phyloP scores from a whole-genome alignment of 92 coral and sea anemone species.

The Zoanthus sansibaricus region DNA sequence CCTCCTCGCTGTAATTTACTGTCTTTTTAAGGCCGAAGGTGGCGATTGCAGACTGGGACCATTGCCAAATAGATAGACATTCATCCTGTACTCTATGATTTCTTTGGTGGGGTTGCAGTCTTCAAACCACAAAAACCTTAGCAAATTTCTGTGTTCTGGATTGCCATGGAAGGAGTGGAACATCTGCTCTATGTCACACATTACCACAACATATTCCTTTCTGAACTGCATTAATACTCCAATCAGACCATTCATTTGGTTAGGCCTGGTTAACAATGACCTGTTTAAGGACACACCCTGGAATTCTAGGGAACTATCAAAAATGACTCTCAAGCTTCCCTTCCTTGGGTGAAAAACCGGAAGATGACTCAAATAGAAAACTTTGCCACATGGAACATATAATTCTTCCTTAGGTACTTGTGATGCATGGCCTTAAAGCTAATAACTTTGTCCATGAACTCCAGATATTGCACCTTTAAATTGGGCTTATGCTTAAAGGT shows the following conservation, averaged over 20 bases:
- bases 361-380: background rate
- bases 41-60: background rate
- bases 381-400: too few species aligned
- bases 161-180: background rate
- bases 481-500: background rate
- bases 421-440: background rate
- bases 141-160: background rate
- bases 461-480: too few species aligned
- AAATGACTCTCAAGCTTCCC: background rate
- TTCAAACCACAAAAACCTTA: background rate
- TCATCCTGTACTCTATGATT: background rate
- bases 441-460: background rate
- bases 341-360: background rate
- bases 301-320: background rate
- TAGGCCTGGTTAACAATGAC: background rate
- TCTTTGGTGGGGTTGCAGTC: background rate
- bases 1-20: background rate
- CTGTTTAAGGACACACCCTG: background rate
- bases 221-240: background rate
- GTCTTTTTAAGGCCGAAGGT: background rate
- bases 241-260: background rate
- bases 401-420: background rate
- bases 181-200: background rate
- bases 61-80: background rate
- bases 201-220: background rate